phyloP scores from a whole-genome alignment of 2,888 invertebrate species.

The Meteorus colon region DNA sequence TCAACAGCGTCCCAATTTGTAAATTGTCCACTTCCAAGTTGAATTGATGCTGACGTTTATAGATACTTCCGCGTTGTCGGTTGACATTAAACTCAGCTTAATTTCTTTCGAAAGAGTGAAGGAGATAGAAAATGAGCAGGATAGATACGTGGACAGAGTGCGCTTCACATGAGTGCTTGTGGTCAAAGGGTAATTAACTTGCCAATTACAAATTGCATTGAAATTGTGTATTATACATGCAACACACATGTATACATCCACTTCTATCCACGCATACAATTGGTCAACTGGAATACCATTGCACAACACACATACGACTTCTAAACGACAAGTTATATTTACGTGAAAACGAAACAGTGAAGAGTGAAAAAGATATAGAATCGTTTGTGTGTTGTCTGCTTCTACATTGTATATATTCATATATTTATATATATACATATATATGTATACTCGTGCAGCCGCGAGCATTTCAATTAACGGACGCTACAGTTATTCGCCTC shows the following conservation, averaged over 20 bases:
- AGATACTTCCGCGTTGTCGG: neutral
- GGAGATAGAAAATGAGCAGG: neutral
- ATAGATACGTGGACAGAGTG: no score
- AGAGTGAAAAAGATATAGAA: neutral
- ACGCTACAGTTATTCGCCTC: constrained; percentile 66
- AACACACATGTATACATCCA: neutral
- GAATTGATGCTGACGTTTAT: neutral
- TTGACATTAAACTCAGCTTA: neutral
- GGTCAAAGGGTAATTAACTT: constrained; percentile 39
- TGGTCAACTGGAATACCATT: neutral
- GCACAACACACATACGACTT: neutral
- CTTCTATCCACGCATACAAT: neutral
- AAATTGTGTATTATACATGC: constrained; percentile 20
- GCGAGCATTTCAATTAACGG: constrained; percentile 65
- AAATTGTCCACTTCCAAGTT: constrained; percentile 19
- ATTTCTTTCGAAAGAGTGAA: neutral
- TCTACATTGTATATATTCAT: neutral
- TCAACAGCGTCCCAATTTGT: neutral
- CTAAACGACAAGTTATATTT: constrained; percentile 16
- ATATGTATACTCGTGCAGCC: neutral
- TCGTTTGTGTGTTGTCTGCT: neutral
- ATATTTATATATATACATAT: neutral
- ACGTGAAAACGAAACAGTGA: neutral
- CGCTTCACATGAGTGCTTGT: neutral
- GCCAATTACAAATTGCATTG: constrained; percentile 36